A percentile compares a stretch with the other conserved stretches of the same genome.
Conservation (phyloP, 2,113 vertebrate species). For the Melanerpes aurifrons region DNA sequence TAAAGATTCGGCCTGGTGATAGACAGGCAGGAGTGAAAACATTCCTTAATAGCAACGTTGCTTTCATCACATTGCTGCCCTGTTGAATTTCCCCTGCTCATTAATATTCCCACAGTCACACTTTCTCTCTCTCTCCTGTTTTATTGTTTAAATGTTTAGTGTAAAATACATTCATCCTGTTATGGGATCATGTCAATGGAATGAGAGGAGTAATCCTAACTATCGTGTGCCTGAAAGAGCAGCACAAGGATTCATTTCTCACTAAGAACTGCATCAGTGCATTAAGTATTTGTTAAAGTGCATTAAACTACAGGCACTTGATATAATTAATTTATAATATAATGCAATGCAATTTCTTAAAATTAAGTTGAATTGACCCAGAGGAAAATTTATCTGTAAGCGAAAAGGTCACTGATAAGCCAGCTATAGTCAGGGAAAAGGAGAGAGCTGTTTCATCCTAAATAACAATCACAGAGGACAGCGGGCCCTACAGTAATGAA, state of each 20-base stretch:
- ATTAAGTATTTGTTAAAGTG: constrained; percentile 24
- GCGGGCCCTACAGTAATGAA: neutral
- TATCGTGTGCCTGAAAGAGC: neutral
- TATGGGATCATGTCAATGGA: constrained; percentile 51
- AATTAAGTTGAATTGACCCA: constrained; percentile 46
- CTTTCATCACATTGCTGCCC: constrained; percentile 57
- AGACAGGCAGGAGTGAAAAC: constrained; percentile 71
- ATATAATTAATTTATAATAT: constrained; percentile 62
- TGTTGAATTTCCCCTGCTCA: constrained; percentile 10
- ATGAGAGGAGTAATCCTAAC: constrained; percentile 43
- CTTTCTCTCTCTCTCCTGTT: neutral
- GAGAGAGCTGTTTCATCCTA: constrained; percentile 9
- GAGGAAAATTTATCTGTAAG: constrained; percentile 29
- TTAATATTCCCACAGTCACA: constrained; percentile 56
- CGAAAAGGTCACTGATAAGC: constrained; percentile 20
- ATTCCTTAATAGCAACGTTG: constrained; percentile 52
- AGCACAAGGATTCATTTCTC: constrained; percentile 16
- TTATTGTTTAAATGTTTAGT: constrained; percentile 66
- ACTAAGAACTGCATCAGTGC: neutral
- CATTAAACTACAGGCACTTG: neutral
- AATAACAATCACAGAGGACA: constrained; percentile 34
- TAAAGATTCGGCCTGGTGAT: constrained; percentile 81
- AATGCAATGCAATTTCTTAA: constrained; percentile 28
- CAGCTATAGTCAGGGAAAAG: neutral
- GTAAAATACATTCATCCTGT: constrained; percentile 47